Evolutionary conservation across 2,888 invertebrate genomes (phyloP), one percentile per base, ranked within the genome.

Genomic region (Petrolisthes cinctipes): DNA sequence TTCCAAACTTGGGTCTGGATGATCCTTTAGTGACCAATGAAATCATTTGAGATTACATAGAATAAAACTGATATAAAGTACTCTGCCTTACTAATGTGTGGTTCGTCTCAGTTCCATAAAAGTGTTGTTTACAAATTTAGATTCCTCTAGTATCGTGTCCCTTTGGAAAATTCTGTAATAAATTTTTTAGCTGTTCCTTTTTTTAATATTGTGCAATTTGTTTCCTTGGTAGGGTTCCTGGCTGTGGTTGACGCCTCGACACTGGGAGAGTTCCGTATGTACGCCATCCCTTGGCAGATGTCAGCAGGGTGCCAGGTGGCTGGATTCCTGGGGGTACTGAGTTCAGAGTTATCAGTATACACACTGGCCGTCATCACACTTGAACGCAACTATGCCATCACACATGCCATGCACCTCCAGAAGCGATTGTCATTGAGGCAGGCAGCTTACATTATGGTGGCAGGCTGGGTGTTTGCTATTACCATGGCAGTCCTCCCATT

Each of bases 231-330:
- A 96, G 98, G 98, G 0, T 96, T 98, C 92, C 93, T 99, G 92
- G 99, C 99, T 0, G 97, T 99, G 76, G 97, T 98, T 83, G 99
- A 99, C 93, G 98, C 98, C 0, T 97, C 97, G 51, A 99, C 99
- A 0, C 94, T 99, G 89, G 98, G 99, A 53, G 97, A 98, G 93
- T 99, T 99, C 93, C 96, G 98, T 91, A 97, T 96, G 94, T 97
- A 97, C 93, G 99, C 99, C 20, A 98, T 99, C 91, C 96, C 97
- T 0, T 99, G 99, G 99, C 99, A 99, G 94, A 96, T 97, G 95
- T 97, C 97, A 56, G 95, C 95, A 68, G 97, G 97, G 54, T 99
- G 99, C 93, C 96, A 97, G 92, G 94, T 98, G 81, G 98, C 98
- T 1, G 99, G 99, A 56, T 98, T 99, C 93, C 94, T 99, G 80